Evolutionary conservation across 2,113 vertebrate species (phyloP).

Genomic region (Varanus komodoensis): DNA sequence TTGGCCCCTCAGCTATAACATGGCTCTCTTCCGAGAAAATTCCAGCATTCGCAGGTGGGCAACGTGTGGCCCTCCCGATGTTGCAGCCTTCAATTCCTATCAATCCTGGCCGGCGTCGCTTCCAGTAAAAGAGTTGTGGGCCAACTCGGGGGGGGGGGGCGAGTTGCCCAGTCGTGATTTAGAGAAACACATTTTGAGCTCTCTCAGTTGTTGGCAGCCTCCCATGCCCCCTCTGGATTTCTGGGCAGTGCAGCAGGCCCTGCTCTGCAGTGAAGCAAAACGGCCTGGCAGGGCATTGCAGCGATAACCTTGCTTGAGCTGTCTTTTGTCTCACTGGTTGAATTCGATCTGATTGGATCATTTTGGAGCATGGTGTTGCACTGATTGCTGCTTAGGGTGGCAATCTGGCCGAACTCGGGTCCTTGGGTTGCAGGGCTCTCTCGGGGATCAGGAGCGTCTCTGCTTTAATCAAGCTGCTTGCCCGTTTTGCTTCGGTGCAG

Average conservation of each 20-base stretch:
- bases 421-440: background rate
- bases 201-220: too few species aligned
- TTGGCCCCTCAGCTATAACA: background rate
- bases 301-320: background rate
- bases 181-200: background rate
- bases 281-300: background rate
- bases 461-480: background rate
- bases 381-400: background rate
- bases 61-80: too few species aligned
- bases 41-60: background rate
- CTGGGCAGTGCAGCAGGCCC: background rate
- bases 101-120: too few species aligned
- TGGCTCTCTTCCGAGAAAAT: background rate
- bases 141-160: too few species aligned
- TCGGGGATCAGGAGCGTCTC: background rate
- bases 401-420: too few species aligned
- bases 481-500: background rate
- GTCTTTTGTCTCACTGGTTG: background rate
- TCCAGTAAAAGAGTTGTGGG: too few species aligned
- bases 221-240: background rate
- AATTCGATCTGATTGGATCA: background rate
- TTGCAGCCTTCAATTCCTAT: too few species aligned
- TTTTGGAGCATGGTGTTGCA: background rate
- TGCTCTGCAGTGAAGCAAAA: background rate
- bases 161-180: background rate